A percentile compares a stretch with the other conserved stretches of the same genome.
Evolutionary conservation across 2,888 invertebrate genomes (phyloP).

Genomic region (Dione vanillae): DNA sequence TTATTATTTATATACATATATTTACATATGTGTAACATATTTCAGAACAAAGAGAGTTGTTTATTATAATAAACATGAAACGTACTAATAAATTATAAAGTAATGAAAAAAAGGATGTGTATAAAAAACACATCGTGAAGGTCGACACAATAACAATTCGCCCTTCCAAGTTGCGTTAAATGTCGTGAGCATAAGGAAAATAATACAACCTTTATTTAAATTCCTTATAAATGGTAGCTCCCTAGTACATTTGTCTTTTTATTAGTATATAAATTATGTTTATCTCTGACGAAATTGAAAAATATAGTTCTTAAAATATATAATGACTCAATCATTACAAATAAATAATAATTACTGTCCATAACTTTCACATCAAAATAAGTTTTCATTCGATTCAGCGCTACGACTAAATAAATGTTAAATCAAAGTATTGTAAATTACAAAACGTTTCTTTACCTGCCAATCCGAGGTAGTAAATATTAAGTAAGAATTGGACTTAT

Average conservation of each 20-base stretch:
- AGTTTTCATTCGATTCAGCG: too few species aligned
- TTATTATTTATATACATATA: too few species aligned
- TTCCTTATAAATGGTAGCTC: background rate
- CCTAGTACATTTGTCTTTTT: background rate
- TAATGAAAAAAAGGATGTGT: conserved; percentile 11
- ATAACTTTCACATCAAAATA: too few species aligned
- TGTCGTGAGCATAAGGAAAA: conserved; percentile 3
- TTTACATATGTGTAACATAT: too few species aligned
- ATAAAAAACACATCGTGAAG: conserved; percentile 14
- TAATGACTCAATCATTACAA: too few species aligned
- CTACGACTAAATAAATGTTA: too few species aligned
- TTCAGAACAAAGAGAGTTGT: background rate
- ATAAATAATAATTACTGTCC: too few species aligned
- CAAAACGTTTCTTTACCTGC: too few species aligned
- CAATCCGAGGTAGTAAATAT: too few species aligned
- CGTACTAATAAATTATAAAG: conserved; percentile 1
- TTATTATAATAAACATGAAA: background rate
- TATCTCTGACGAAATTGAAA: background rate
- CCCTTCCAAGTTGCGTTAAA: conserved; percentile 21
- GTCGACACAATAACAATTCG: conserved; percentile 29
- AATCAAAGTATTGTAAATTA: too few species aligned
- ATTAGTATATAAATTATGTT: background rate
- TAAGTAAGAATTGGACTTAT: too few species aligned
- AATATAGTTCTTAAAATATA: too few species aligned
- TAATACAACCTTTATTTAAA: conserved; percentile 3